Evolutionary conservation across 1,140 invertebrate genomes (phyloP).

Genomic region (Pentalonia nigronervosa): DNA sequence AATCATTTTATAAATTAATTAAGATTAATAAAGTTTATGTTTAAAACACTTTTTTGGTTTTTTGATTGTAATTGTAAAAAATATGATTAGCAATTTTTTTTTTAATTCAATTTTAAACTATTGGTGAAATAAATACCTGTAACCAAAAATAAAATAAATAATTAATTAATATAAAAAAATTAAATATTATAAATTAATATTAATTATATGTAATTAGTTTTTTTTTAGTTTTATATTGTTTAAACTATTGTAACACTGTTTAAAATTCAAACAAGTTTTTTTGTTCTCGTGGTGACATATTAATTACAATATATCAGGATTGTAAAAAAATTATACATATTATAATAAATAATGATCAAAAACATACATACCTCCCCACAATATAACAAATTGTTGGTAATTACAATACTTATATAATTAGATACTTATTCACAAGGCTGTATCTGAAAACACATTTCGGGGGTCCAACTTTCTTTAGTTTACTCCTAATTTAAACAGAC

Average conservation of each 20-base stretch:
- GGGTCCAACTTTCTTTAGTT: no score
- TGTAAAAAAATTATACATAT: no score
- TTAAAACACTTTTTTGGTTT: neutral
- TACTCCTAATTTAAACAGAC: neutral
- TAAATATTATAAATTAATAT: no score
- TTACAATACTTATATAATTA: neutral
- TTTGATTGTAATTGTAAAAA: neutral
- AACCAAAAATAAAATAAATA: neutral
- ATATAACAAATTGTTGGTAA: no score
- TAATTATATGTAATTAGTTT: neutral
- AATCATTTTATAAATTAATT: neutral
- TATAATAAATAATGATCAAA: no score
- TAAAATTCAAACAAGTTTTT: neutral
- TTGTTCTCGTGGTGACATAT: neutral
- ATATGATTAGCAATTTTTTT: neutral
- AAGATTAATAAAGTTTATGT: neutral
- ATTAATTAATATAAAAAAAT: neutral
- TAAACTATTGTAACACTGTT: neutral
- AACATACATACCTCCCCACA: no score
- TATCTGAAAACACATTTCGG: no score
- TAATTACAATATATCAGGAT: no score
- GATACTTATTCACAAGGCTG: neutral
- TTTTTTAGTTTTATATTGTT: neutral
- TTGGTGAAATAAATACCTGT: neutral
- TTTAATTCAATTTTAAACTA: neutral